These are phyloP conservation scores for Ciconia maguari DNA, from an alignment of 2,113 vertebrate genomes.

Conservation along the genomic window DNA sequence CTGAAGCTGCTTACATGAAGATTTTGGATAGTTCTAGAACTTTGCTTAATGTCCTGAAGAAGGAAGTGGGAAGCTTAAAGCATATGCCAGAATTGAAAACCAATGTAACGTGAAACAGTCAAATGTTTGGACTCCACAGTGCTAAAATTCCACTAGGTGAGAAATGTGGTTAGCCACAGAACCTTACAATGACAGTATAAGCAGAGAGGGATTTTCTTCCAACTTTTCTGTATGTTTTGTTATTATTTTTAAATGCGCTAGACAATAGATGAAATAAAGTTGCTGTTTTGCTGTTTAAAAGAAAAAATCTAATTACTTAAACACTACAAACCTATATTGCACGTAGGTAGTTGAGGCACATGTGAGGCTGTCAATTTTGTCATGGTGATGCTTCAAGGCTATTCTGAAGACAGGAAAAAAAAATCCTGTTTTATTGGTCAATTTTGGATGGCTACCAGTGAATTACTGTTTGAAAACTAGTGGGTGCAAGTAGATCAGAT, in stretches of 20 bases:
- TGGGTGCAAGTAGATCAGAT: not conserved
- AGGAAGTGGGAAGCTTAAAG: constrained; percentile 59
- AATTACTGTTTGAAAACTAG: not conserved
- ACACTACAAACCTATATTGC: not conserved
- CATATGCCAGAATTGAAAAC: constrained; percentile 31
- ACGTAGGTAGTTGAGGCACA: not conserved
- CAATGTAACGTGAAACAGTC: not conserved
- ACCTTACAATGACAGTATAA: not conserved
- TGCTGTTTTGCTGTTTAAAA: not conserved
- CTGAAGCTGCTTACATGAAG: constrained; percentile 63
- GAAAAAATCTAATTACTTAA: not conserved
- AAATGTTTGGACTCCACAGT: constrained; percentile 10
- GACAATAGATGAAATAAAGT: constrained; percentile 49
- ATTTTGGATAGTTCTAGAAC: constrained; percentile 68
- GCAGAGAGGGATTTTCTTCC: not conserved
- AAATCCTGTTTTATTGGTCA: not conserved
- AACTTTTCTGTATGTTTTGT: not conserved
- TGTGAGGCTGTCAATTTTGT: not conserved
- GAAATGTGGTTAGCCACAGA: not conserved
- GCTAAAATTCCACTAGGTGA: constrained; percentile 47
- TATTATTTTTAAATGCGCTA: not conserved
- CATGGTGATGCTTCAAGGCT: not conserved
- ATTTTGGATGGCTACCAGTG: not conserved
- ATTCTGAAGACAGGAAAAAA: not conserved
- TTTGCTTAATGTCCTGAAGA: constrained; percentile 62